Conservation (phyloP, 2,113 vertebrate genomes). For the Rhinogobius similis region DNA sequence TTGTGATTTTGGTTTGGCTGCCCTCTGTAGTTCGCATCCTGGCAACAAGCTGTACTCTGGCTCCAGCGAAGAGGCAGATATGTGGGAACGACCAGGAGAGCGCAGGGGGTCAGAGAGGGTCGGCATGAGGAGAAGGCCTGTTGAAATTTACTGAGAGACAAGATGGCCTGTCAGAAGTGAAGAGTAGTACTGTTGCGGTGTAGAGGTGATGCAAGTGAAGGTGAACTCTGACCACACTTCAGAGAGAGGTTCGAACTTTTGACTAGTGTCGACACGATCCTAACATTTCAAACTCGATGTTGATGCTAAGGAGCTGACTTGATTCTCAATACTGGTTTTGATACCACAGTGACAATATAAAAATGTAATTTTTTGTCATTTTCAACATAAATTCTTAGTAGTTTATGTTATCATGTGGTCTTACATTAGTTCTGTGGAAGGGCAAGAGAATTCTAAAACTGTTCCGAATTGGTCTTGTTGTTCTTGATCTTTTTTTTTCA, state of each 20-base stretch:
- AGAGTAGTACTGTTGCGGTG: not conserved
- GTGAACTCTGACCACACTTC: conserved; percentile 20
- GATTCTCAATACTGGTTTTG: no score
- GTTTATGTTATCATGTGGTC: no score
- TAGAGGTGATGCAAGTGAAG: conserved; percentile 20
- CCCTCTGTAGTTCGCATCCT: conserved; percentile 57
- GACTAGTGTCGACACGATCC: not conserved
- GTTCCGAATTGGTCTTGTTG: no score
- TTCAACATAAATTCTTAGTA: no score
- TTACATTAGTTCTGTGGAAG: no score
- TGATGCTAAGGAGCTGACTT: not conserved
- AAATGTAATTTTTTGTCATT: no score
- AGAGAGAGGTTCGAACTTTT: conserved; percentile 14
- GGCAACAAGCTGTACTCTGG: conserved; percentile 39
- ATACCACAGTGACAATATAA: no score
- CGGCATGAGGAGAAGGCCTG: not conserved
- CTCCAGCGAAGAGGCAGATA: conserved; percentile 22
- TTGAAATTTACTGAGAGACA: conserved; percentile 9
- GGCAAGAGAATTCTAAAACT: no score
- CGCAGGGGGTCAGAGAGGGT: not conserved
- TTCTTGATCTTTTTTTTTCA: no score
- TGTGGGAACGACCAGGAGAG: conserved; percentile 27
- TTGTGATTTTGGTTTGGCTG: conserved; percentile 70
- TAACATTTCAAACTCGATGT: no score
- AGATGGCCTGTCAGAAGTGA: not conserved